Evolutionary conservation across 2,888 invertebrate genomes (phyloP), one percentile per base, ranked within the genome.

Genomic region (Leistus spinibarbis): DNA sequence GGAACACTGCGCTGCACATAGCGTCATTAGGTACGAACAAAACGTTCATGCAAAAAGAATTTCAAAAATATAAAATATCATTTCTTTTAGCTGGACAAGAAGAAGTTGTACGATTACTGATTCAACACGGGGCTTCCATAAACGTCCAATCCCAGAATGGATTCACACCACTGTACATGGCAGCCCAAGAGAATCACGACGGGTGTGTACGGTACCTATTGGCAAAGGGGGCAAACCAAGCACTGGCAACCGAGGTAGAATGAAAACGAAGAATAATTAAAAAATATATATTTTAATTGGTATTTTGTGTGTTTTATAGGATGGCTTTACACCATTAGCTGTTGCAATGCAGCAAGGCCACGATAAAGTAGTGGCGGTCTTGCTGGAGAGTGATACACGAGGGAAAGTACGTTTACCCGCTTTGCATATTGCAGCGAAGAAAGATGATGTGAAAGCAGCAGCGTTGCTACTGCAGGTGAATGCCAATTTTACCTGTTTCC

Each of bases 301-400:
- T 4, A 24, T 23, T 60, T 19, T 62, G 64, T 64, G 16, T 17
- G 19, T 76, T 74, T 83, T 84, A 16, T 85, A 96, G 95, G 98
- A 99, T 87, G 98, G 98, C 2, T 99, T 99, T 87, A 98, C 98
- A 19, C 99, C 99, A 0, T 87, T 99, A 79, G 99, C 99, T 3
- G 99, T 99, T 40, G 99, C 99, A n/a, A 95, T 99, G 92, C 99
- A 99, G 85, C 99, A 99, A 81, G 95, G 95, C 0, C 98, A 99
- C 87, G 98, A 99, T 83, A 93, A 97, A 85, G 98, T 99, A 63
- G 99, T 99, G 0, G 95, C 97, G 0, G 96, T 98, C 19, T 88
- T 99, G 1, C 87, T 99, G 70, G 99, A 99, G 84, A 97, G 97
- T 81, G 99, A 99, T 88, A 95, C 97, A 23, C 90, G 97, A 78